A percentile compares a stretch with the other conserved stretches of the same genome.
Evolutionary conservation across 2,113 vertebrate species (phyloP).

Genomic region (Gasterosteus nipponicus): DNA sequence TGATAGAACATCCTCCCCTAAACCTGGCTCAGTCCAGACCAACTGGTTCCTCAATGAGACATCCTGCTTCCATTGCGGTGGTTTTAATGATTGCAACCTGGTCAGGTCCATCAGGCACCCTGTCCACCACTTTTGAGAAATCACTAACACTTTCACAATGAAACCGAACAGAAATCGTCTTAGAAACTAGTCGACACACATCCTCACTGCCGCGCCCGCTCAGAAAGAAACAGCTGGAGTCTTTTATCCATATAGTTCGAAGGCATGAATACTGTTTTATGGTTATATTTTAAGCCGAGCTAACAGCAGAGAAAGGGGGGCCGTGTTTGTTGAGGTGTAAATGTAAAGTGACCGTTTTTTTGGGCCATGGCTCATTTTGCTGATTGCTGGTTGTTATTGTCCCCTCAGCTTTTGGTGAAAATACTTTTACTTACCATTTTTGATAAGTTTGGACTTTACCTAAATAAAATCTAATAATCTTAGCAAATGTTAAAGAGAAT

Average conservation of each 20-base stretch:
- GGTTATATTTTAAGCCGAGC: slow-evolving; percentile 42
- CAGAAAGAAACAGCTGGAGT: slow-evolving; percentile 24
- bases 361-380: slow-evolving; percentile 66
- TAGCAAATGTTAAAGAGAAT: slow-evolving; percentile 45
- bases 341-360: slow-evolving; percentile 47
- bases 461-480: slow-evolving; percentile 43
- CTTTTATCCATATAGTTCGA: slow-evolving; percentile 38
- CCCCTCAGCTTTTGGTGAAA: slow-evolving; percentile 42
- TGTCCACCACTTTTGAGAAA: slow-evolving; percentile 55
- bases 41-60: slow-evolving; percentile 48
- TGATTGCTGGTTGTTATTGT: slow-evolving; percentile 61
- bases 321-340: slow-evolving; percentile 58
- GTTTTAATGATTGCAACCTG: slow-evolving; percentile 29
- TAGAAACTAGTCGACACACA: slow-evolving; percentile 37
- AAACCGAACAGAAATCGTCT: slow-evolving; percentile 38
- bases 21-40: slow-evolving; percentile 32
- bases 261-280: slow-evolving; percentile 48
- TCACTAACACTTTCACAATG: slow-evolving; percentile 31
- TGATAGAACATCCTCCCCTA: slow-evolving; percentile 1
- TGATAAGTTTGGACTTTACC: slow-evolving; percentile 37
- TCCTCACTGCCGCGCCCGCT: not conserved
- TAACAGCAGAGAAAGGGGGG: slow-evolving; percentile 44
- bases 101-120: slow-evolving; percentile 55
- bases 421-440: slow-evolving; percentile 36
- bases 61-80: slow-evolving; percentile 38